phyloP scores from a whole-genome alignment of 2,888 invertebrate species.

The Chymomyza amoena region DNA sequence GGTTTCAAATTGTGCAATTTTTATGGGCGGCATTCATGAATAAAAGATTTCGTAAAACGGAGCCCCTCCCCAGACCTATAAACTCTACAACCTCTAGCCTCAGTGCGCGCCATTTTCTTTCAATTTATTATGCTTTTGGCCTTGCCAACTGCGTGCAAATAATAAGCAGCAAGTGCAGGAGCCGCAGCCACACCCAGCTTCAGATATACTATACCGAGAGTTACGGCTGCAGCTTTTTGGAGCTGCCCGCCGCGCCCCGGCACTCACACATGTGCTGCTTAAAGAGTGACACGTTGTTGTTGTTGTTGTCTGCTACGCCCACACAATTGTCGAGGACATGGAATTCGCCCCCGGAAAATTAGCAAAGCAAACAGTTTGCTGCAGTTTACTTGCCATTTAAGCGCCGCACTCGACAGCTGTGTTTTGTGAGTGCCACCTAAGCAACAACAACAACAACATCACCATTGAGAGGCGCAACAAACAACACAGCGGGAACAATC shows the following conservation, averaged over 20 bases:
- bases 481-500: slow-evolving; percentile 19
- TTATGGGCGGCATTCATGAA: slow-evolving; percentile 66
- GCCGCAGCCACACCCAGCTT: slow-evolving; percentile 43
- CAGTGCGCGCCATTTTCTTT: slow-evolving; percentile 25
- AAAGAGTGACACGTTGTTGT: neutral
- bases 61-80: neutral
- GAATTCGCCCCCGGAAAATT: slow-evolving; percentile 51
- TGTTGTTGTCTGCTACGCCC: slow-evolving; percentile 41
- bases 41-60: slow-evolving; percentile 67
- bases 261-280: neutral
- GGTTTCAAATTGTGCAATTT: slow-evolving; percentile 68
- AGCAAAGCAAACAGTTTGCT: slow-evolving; percentile 70
- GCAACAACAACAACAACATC: slow-evolving; percentile 28
- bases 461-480: neutral
- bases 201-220: neutral
- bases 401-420: slow-evolving; percentile 69
- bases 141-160: slow-evolving; percentile 66
- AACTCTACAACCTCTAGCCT: neutral
- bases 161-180: slow-evolving; percentile 71
- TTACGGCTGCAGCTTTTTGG: neutral
- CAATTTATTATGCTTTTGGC: slow-evolving; percentile 71
- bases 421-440: slow-evolving; percentile 56
- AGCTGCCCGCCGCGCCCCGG: neutral
- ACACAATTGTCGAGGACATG: slow-evolving; percentile 55
- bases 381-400: slow-evolving; percentile 74